Percentiles rank a stretch among this genome's conserved stretches.
These are phyloP conservation scores for Lepus townsendii DNA, from an alignment of 2,797 vertebrate species.

Conservation along the genomic window DNA sequence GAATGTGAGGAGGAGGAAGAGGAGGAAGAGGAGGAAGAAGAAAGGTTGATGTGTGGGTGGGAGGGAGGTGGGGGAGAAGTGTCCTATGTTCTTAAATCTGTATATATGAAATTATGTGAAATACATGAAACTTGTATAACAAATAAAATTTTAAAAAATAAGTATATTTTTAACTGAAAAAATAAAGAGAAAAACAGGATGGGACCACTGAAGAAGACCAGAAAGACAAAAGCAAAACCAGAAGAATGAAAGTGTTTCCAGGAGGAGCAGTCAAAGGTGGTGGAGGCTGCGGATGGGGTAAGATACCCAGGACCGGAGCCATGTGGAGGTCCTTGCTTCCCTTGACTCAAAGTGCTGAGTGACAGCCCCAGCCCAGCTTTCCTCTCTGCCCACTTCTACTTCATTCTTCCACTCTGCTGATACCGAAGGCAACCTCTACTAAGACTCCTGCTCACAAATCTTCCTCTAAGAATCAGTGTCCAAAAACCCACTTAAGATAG, in stretches of 20 bases:
- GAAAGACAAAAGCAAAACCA: background rate
- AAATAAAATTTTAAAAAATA: no score
- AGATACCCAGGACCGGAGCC: background rate
- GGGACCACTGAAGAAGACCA: background rate
- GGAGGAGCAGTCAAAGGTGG: background rate
- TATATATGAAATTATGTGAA: no score
- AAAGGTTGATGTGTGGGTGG: no score
- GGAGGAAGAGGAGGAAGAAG: no score
- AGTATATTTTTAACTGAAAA: no score
- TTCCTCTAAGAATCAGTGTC: background rate
- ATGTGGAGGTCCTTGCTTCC: background rate
- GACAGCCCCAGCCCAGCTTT: background rate
- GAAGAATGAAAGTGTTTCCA: background rate
- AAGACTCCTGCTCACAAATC: background rate
- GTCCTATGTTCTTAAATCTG: no score
- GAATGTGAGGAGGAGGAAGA: no score
- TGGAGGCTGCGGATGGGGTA: background rate
- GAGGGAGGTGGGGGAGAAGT: no score
- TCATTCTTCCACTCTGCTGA: background rate
- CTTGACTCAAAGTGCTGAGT: background rate
- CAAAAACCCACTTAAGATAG: background rate
- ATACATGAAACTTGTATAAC: no score
- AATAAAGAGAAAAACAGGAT: background rate
- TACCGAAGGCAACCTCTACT: background rate
- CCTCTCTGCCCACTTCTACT: background rate